Percentiles rank a stretch among this genome's conserved stretches.
phyloP scores from a whole-genome alignment of 2,888 invertebrate genomes.

The Drosophila robusta region DNA sequence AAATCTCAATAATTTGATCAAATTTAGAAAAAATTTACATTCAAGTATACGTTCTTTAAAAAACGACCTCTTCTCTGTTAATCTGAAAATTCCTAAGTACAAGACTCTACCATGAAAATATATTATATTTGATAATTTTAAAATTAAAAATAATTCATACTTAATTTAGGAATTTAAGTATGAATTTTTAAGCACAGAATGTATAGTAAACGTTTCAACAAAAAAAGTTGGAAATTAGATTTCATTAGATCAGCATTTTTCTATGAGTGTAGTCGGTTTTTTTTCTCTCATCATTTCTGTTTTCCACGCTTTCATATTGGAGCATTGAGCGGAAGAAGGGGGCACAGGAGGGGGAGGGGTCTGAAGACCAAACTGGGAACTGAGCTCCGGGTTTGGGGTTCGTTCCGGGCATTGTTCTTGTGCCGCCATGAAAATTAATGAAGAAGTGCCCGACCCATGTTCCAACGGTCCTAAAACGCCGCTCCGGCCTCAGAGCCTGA shows the following conservation, averaged over 20 bases:
- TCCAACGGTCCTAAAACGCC: conserved; percentile 74
- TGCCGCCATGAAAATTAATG: conserved; percentile 81
- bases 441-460: conserved; percentile 82
- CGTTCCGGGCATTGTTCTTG: conserved; percentile 74
- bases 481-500: conserved; percentile 24
- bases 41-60: no score
- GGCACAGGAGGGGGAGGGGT: neutral
- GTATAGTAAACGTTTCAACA: neutral
- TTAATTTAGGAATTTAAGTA: no score
- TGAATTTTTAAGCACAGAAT: neutral
- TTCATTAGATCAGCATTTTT: neutral
- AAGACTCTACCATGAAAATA: no score
- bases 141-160: no score
- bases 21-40: no score
- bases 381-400: conserved; percentile 19
- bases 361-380: conserved; percentile 8
- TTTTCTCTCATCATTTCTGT: conserved; percentile 61
- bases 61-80: no score
- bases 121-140: neutral
- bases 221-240: neutral
- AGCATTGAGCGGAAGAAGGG: conserved; percentile 14
- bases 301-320: conserved; percentile 65
- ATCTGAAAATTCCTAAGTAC: no score
- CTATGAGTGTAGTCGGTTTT: conserved; percentile 17
- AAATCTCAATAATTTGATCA: no score